Percentiles rank a stretch among this genome's conserved stretches.
Conservation (phyloP, 2,888 invertebrate genomes). For the Argyresthia goedartella region DNA sequence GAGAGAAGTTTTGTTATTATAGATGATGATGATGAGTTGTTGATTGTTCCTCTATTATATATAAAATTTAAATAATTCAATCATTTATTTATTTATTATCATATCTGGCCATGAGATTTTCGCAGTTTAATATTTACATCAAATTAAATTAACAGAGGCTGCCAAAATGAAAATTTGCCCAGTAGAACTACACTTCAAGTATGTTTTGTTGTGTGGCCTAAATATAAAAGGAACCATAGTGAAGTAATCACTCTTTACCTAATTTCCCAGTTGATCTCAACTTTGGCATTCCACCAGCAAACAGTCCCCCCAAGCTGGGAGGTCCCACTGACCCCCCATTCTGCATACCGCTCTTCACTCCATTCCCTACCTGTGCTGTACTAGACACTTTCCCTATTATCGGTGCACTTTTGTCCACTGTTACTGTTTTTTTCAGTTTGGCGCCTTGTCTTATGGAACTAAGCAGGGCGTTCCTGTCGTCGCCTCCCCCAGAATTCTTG, state of each 20-base stretch:
- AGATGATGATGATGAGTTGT: too few relatives aligned
- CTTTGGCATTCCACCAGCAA: constrained; percentile 88
- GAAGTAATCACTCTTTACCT: constrained; percentile 25
- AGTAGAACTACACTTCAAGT: too few relatives aligned
- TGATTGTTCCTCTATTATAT: too few relatives aligned
- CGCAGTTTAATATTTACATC: too few relatives aligned
- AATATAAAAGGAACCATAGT: too few relatives aligned
- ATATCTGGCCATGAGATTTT: too few relatives aligned
- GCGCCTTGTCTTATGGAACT: constrained; percentile 88
- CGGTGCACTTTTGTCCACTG: constrained; percentile 93
- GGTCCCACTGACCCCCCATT: constrained; percentile 49
- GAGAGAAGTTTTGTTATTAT: background rate
- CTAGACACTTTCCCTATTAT: constrained; percentile 73
- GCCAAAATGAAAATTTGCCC: too few relatives aligned
- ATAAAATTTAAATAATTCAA: too few relatives aligned
- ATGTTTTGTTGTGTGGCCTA: too few relatives aligned
- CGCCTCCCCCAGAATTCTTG: constrained; percentile 58
- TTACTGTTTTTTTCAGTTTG: constrained; percentile 85
- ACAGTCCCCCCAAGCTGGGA: constrained; percentile 76
- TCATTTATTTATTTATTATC: too few relatives aligned
- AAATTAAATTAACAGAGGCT: too few relatives aligned
- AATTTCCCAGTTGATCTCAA: constrained; percentile 78
- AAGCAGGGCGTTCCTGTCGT: constrained; percentile 78
- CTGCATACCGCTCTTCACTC: constrained; percentile 38
- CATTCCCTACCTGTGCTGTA: constrained; percentile 38